These are phyloP conservation scores for Zosterops lateralis DNA, from an alignment of 2,113 vertebrate species.

Conservation along the genomic window DNA sequence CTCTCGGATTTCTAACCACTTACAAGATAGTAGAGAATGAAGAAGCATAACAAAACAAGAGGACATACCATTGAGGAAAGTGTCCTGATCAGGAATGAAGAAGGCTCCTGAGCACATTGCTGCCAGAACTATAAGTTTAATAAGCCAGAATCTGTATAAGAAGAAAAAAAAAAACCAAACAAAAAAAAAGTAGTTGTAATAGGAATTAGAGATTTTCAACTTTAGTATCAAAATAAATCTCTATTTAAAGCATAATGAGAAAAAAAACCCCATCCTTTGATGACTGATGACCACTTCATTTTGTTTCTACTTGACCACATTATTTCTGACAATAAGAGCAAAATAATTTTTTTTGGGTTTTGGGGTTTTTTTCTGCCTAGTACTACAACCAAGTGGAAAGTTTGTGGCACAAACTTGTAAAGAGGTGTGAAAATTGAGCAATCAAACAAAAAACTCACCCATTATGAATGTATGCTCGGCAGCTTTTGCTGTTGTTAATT, in stretches of 20 bases:
- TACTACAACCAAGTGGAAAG: not conserved
- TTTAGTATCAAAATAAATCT: not conserved
- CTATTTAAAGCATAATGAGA: not conserved
- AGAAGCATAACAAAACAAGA: not conserved
- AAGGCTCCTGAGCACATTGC: slow-evolving; percentile 93
- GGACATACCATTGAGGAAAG: slow-evolving; percentile 86
- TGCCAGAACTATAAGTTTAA: slow-evolving; percentile 87
- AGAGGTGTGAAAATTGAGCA: not conserved
- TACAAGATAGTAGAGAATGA: not conserved
- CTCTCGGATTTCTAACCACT: not conserved
- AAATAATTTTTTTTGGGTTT: not conserved
- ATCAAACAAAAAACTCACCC: slow-evolving; percentile 77
- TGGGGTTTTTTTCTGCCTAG: not conserved
- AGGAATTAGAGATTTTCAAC: not conserved
- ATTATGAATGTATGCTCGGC: slow-evolving; percentile 90
- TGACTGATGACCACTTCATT: not conserved
- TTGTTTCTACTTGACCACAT: not conserved
- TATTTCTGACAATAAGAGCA: not conserved
- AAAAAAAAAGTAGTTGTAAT: not conserved
- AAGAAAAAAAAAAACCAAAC: not conserved
- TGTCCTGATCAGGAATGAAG: slow-evolving; percentile 90
- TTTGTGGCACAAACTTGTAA: not conserved
- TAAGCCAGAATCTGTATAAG: slow-evolving; percentile 88
- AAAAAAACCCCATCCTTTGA: not conserved
- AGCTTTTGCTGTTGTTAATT: slow-evolving; percentile 86